Evolutionary conservation across 2,797 vertebrate species (phyloP).

Genomic region (Erethizon dorsatum): DNA sequence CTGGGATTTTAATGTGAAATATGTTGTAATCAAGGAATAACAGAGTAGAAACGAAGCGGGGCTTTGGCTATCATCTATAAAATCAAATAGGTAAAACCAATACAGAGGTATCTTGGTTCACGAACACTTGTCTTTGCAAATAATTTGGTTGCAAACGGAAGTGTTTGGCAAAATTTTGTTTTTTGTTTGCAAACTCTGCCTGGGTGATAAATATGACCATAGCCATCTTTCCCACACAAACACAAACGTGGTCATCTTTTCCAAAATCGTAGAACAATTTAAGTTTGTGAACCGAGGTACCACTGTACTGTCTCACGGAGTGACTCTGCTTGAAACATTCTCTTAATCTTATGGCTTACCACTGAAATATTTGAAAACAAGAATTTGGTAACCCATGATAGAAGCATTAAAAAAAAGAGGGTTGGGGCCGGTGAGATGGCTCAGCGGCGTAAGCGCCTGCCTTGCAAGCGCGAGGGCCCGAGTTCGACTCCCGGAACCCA

Average conservation of each 20-base stretch:
- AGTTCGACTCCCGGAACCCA: too few relatives aligned
- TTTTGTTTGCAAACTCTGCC: neutral
- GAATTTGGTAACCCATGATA: conserved; percentile 43
- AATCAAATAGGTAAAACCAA: conserved; percentile 86
- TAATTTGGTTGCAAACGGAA: neutral
- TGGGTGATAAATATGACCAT: neutral
- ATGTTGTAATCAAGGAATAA: neutral
- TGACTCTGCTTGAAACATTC: conserved; percentile 3
- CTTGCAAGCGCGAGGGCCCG: too few relatives aligned
- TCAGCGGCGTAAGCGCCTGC: too few relatives aligned
- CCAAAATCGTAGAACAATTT: neutral
- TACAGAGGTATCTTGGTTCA: neutral
- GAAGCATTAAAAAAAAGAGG: conserved; percentile 19
- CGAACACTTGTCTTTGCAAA: neutral
- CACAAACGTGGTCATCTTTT: neutral
- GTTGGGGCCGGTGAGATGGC: too few relatives aligned
- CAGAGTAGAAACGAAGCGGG: neutral
- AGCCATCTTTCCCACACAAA: neutral
- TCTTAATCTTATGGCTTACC: neutral
- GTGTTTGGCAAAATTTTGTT: neutral
- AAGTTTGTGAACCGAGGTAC: neutral
- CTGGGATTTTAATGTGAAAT: conserved; percentile 90
- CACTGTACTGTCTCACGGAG: neutral
- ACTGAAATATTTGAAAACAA: conserved; percentile 45
- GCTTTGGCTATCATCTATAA: neutral